Evolutionary conservation across 2,113 vertebrate species (phyloP).

Genomic region (Nesogale talazaci): DNA sequence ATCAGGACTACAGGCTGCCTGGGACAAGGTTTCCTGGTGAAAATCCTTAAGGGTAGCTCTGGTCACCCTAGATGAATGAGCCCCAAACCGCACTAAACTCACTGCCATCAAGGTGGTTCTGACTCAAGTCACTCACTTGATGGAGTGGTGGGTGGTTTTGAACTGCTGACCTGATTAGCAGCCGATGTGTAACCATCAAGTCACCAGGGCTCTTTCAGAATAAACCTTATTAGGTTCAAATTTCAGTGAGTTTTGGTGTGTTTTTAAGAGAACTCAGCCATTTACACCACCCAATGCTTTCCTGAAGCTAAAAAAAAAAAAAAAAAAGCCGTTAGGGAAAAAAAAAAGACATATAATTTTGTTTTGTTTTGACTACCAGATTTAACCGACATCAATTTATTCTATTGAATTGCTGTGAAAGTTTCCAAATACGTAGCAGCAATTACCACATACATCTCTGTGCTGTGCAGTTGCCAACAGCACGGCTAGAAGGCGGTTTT

Average conservation of each 20-base stretch:
- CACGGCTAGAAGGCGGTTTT: rapidly evolving
- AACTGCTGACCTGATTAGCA: too few species aligned
- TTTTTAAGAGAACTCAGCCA: background rate
- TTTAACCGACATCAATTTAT: conserved; percentile 2
- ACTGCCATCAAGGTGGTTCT: too few species aligned
- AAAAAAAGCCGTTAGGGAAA: conserved; percentile 41
- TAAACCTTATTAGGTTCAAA: background rate
- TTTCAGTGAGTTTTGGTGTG: background rate
- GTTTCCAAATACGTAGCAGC: background rate
- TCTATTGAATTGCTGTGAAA: background rate
- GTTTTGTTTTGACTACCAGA: background rate
- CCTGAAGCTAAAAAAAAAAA: background rate
- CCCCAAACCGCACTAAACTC: too few species aligned
- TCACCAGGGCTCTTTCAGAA: background rate
- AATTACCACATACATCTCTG: too few species aligned
- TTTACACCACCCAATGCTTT: background rate
- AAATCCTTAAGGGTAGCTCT: too few species aligned
- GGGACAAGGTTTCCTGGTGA: too few species aligned
- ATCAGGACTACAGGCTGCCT: too few species aligned
- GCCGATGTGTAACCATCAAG: too few species aligned
- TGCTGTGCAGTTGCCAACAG: too few species aligned
- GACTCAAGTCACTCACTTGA: too few species aligned
- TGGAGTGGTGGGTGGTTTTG: too few species aligned
- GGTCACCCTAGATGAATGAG: too few species aligned
- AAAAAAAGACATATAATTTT: background rate